Base-by-base conservation (phyloP, 2,888 invertebrate species). In the Drosophila pseudotalamancana region DNA sequence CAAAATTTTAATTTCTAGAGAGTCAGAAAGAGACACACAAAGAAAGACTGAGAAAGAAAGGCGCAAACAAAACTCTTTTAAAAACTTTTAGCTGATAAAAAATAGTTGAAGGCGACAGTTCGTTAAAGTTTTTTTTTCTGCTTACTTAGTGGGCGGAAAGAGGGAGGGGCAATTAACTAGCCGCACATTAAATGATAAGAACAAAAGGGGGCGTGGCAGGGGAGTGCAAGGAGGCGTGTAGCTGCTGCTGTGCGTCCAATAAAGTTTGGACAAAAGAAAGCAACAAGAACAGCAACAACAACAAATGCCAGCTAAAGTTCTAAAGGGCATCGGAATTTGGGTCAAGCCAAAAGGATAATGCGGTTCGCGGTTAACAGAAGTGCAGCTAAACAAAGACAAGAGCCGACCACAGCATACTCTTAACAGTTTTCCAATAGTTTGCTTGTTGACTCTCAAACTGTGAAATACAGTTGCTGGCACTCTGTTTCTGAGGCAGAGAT, bases 291-390 rank as follows among this genome's bases (percentile, higher is more conserved):
- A 65, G 34, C 35, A 66, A 45, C 34, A 56, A 57, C 45, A 45
- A 46, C 48, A 54, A 75, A 53, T 29, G 27, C 23, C 42, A 42
- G 53, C 43, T n/a, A 25, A 48, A 59, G 48, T 49, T 45, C 46
- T 39, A 42, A 60, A 23, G 63, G 57, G 51, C 64, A 67, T 48
- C 68, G 66, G 68, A 74, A 81, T 81, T 84, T 81, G 64, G 80
- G 85, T 81, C 80, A 81, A 78, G 71, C 76, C 81, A 68, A 76
- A 69, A 71, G 76, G 76, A 84, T 81, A 78, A 78, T 78, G 74
- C 74, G 77, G 68, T 71, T 78, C 66, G 71, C 71, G 76, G 71
- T 70, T 68, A 64, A 37, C 48, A 59, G 50, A 59, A 40, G 43
- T 18, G 14, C 4, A 1, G 34, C 23, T 45, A 46, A 46, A 27